Evolutionary conservation across 2,113 vertebrate genomes (phyloP).

Genomic region (Etheostoma spectabile): DNA sequence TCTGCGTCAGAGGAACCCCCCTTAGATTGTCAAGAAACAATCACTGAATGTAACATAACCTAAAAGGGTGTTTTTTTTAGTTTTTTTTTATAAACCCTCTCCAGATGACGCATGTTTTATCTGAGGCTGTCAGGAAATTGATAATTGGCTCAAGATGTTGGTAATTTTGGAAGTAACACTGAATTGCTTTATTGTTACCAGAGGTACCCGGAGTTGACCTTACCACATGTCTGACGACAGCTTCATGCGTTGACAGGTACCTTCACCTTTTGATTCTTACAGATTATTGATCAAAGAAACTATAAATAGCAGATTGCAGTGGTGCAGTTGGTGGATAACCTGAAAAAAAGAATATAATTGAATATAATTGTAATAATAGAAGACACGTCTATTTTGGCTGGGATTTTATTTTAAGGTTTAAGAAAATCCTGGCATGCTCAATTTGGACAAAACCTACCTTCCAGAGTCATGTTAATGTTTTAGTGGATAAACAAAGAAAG

Average conservation of each 20-base stretch:
- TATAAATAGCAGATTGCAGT: background rate
- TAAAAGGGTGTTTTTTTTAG: background rate
- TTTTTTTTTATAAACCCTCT: conserved; percentile 4
- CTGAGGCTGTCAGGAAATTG: conserved; percentile 48
- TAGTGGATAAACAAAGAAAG: background rate
- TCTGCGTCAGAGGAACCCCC: background rate
- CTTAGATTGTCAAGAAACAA: conserved; percentile 2
- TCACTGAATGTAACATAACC: conserved; percentile 10
- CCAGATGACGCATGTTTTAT: conserved; percentile 44
- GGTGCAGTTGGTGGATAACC: conserved; percentile 24
- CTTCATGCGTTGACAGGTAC: conserved; percentile 11
- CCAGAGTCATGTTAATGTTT: conserved; percentile 24
- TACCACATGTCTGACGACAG: conserved; percentile 39
- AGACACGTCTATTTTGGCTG: conserved; percentile 26
- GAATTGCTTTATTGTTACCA: conserved; percentile 63
- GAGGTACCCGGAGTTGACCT: conserved; percentile 31
- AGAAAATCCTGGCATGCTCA: conserved; percentile 1
- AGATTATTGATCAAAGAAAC: conserved; percentile 47
- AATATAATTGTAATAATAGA: conserved; percentile 7
- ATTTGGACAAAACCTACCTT: conserved; percentile 1
- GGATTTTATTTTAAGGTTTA: background rate
- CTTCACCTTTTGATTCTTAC: conserved; percentile 50
- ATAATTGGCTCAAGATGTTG: conserved; percentile 68
- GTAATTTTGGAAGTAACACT: conserved; percentile 56
- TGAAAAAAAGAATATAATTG: conserved; percentile 18